Base-by-base conservation (phyloP, 1,140 invertebrate genomes). In the Gonioctena quinquepunctata region DNA sequence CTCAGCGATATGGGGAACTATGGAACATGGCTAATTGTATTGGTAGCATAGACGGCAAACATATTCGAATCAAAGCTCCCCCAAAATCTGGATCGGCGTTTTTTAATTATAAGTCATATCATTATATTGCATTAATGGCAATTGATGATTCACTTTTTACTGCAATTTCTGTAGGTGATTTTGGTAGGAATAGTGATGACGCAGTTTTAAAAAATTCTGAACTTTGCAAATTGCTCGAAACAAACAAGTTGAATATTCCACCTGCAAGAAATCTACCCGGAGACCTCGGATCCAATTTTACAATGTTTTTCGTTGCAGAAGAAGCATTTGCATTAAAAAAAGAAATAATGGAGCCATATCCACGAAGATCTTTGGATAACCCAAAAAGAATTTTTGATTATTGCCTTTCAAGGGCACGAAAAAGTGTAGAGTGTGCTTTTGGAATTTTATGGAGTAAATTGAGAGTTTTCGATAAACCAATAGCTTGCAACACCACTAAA, bases 71-170 rank as follows among this genome's bases (percentile, higher is more conserved):
- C 28, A 33, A 33, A 33, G 3, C 28, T 33, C 3, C 3, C 2
- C 28, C 28, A 33, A 33, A 33, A 33, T 33, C 2, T 5, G 28
- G 3, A 33, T 33, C 4, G 28, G 28, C 4, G 28, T 33, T 33
- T 33, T 33, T 33, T 33, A 33, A 33, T 33, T 33, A 6, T 33
- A 3, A 33, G 28, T 33, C 2, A 57, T 72, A 69, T 70, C 80
- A 78, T 71, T 83, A 79, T 69, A 77, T 82, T 26, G 82, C 86
- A 27, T 67, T 87, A 23, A 70, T 86, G 23, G 77, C 75, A 8
- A 84, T 86, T 79, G 81, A 82, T 22, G 75, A 81, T 52, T 82
- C 80, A 63, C 77, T 71, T 52, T 85, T 86, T 73, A 76, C 79
- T 59, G 71, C 73, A 61, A 73, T 85, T 28, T 81, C 82, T 77